Conservation (phyloP, 2,113 vertebrate species). For the Pluvialis apricaria region DNA sequence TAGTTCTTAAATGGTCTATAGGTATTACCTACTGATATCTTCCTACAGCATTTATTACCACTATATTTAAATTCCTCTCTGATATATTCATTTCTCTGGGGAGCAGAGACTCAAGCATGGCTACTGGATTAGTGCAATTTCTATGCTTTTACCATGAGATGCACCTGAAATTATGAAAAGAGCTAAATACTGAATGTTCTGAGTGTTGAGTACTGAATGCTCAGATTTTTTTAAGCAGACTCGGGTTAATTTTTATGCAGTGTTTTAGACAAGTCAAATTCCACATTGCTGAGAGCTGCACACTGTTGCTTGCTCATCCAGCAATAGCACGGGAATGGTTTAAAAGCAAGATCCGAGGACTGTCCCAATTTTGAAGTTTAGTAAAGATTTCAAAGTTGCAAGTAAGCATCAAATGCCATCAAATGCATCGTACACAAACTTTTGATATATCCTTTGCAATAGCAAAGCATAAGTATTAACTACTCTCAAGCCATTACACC, state of each 20-base stretch:
- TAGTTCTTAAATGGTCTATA: not conserved
- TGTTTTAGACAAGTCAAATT: not conserved
- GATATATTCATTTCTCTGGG: not conserved
- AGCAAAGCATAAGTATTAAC: not conserved
- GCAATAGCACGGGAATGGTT: not conserved
- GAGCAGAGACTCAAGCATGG: not conserved
- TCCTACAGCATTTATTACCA: not conserved
- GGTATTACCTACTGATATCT: not conserved
- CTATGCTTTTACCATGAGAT: not conserved
- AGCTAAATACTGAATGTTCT: not conserved
- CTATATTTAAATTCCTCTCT: not conserved
- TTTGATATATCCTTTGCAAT: not conserved
- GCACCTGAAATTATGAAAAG: not conserved
- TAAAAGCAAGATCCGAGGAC: not conserved
- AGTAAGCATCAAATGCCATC: not conserved
- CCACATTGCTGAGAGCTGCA: not conserved
- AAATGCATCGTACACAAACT: accelerated
- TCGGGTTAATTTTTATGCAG: not conserved
- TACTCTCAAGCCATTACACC: not conserved
- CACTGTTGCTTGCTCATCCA: not conserved
- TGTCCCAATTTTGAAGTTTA: not conserved
- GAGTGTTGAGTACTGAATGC: not conserved
- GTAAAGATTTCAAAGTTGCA: not conserved
- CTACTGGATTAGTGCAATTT: not conserved
- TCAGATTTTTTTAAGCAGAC: not conserved